Percentiles rank a stretch among this genome's conserved stretches.
Conservation (phyloP, 2,888 invertebrate species). For the Trypoxylon attenuatum region DNA sequence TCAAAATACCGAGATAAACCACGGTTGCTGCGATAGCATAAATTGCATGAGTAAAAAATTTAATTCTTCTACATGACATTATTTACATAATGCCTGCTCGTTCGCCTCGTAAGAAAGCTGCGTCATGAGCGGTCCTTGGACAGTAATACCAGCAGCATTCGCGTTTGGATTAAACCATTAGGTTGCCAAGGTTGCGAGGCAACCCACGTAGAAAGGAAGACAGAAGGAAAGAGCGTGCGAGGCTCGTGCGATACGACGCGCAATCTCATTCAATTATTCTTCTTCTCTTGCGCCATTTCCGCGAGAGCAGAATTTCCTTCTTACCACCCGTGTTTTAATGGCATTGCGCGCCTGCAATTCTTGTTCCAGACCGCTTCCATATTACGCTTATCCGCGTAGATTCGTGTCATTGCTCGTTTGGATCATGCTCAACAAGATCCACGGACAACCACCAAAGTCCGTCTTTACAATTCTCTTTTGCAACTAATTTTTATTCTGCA, state of each 20-base stretch:
- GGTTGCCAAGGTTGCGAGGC: conserved; percentile 21
- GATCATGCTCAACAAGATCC: too few relatives aligned
- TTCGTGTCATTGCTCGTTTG: too few relatives aligned
- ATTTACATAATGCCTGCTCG: conserved; percentile 67
- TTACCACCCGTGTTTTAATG: not conserved
- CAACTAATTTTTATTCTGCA: too few relatives aligned
- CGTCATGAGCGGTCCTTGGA: conserved; percentile 27
- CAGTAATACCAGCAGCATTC: conserved; percentile 68
- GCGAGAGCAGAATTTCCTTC: conserved; percentile 15
- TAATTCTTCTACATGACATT: too few relatives aligned
- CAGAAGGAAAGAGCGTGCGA: conserved; percentile 8
- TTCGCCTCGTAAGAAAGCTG: conserved; percentile 61
- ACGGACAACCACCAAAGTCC: too few relatives aligned
- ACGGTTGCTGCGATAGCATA: too few relatives aligned
- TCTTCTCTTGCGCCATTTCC: conserved; percentile 26
- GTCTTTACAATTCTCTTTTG: too few relatives aligned
- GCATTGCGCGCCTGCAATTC: too few relatives aligned
- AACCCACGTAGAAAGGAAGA: conserved; percentile 18
- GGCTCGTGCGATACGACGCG: conserved; percentile 26
- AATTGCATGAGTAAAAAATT: too few relatives aligned
- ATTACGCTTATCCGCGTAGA: too few relatives aligned
- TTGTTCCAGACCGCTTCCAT: too few relatives aligned
- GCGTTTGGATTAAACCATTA: conserved; percentile 68
- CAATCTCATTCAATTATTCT: conserved; percentile 48
- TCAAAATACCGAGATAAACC: too few relatives aligned